phyloP scores from a whole-genome alignment of 2,113 vertebrate genomes.

The Procapra przewalskii region DNA sequence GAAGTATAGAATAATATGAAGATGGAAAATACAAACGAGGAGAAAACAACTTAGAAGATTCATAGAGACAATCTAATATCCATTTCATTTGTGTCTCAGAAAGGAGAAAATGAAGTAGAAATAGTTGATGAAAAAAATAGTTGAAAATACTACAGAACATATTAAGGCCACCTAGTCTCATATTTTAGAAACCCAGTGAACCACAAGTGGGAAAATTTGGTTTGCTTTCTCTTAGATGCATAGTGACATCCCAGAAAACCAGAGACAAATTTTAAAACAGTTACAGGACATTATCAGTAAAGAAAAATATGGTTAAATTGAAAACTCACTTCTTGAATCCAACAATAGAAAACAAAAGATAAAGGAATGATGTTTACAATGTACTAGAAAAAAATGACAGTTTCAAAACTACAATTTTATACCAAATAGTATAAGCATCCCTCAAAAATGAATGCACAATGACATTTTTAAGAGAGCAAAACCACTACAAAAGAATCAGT shows the following conservation, averaged over 20 bases:
- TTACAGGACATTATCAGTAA: neutral
- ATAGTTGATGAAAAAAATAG: neutral
- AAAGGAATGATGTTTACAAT: neutral
- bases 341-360: neutral
- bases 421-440: neutral
- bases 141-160: neutral
- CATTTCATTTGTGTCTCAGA: neutral
- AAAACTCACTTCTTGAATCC: neutral
- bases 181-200: neutral
- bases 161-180: neutral
- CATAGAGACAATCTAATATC: neutral
- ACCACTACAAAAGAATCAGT: neutral
- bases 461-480: neutral
- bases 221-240: neutral
- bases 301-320: neutral
- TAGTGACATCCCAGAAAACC: neutral
- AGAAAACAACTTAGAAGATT: neutral
- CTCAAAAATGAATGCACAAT: neutral
- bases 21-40: neutral
- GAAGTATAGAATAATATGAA: neutral
- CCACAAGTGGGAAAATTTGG: neutral
- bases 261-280: neutral
- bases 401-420: neutral
- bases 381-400: neutral
- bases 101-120: neutral